phyloP scores from a whole-genome alignment of 1,140 invertebrate genomes.

The Pogonus chalceus region DNA sequence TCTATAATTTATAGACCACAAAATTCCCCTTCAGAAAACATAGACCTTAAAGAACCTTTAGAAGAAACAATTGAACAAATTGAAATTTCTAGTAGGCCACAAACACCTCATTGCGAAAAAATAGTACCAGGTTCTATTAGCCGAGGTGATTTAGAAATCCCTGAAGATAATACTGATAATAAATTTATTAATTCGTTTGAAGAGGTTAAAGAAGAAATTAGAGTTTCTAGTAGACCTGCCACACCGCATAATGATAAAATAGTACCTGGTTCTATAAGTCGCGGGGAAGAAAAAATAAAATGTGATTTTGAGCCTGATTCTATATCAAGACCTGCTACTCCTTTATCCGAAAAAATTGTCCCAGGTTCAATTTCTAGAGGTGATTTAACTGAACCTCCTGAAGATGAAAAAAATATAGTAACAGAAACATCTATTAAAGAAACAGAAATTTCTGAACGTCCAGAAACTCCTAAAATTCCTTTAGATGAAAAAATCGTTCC shows the following conservation, averaged over 20 bases:
- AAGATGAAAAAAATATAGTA: not conserved
- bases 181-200: no score
- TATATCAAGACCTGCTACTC: not conserved
- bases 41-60: no score
- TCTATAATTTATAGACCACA: no score
- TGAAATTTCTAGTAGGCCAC: not conserved
- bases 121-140: constrained; percentile 8
- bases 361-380: constrained; percentile 3
- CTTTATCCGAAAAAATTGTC: constrained; percentile 7
- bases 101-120: constrained; percentile 8
- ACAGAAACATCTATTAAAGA: not conserved
- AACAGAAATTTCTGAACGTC: no score
- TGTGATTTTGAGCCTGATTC: no score
- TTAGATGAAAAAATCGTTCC: no score
- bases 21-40: no score
- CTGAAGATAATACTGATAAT: no score
- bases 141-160: not conserved
- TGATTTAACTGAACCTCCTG: not conserved
- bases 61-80: not conserved
- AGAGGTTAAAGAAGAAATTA: no score
- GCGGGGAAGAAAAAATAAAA: not conserved
- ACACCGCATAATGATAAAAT: not conserved
- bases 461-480: no score
- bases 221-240: not conserved
- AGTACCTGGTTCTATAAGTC: not conserved